These are phyloP conservation scores for Ochropleura plecta DNA, from an alignment of 2,888 invertebrate genomes.

Conservation along the genomic window DNA sequence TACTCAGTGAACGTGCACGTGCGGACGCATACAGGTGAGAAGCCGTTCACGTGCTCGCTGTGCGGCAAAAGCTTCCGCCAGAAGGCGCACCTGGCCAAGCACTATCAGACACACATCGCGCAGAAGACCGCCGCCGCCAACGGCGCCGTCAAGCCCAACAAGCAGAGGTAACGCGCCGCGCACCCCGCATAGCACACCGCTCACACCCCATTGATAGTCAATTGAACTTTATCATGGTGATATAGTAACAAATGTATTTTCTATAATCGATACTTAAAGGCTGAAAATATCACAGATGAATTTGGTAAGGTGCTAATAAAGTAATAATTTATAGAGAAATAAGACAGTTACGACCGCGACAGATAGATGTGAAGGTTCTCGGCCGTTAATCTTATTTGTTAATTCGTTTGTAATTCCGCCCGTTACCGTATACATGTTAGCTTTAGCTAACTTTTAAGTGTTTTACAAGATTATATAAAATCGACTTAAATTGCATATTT, in stretches of 20 bases:
- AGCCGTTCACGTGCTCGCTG: conserved; percentile 98
- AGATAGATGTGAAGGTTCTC: conserved; percentile 79
- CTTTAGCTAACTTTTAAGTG: conserved; percentile 81
- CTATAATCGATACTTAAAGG: conserved; percentile 85
- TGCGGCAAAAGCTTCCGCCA: conserved; percentile 98
- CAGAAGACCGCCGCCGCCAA: conserved; percentile 94
- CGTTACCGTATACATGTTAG: conserved; percentile 89
- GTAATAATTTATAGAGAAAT: conserved; percentile 83
- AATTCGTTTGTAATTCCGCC: conserved; percentile 89
- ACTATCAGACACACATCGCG: conserved; percentile 97
- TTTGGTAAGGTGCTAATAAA: conserved; percentile 90
- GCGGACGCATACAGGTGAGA: conserved; percentile 99
- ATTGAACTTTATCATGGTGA: conserved; percentile 86
- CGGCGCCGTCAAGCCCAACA: conserved; percentile 90
- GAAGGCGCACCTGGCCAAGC: conserved; percentile 97
- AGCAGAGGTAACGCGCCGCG: conserved; percentile 84
- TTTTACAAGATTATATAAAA: conserved; percentile 76
- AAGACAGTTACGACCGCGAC: conserved; percentile 81
- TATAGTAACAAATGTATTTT: conserved; percentile 77
- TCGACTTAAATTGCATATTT: conserved; percentile 76
- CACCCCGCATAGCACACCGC: conserved; percentile 65
- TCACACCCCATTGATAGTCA: conserved; percentile 79
- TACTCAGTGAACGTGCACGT: conserved; percentile 99
- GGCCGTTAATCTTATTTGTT: conserved; percentile 85
- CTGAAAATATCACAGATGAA: conserved; percentile 89